Percentiles rank a stretch among this genome's conserved stretches.
These are phyloP conservation scores for Pleuronectes platessa DNA, from an alignment of 2,113 vertebrate genomes.

Conservation along the genomic window DNA sequence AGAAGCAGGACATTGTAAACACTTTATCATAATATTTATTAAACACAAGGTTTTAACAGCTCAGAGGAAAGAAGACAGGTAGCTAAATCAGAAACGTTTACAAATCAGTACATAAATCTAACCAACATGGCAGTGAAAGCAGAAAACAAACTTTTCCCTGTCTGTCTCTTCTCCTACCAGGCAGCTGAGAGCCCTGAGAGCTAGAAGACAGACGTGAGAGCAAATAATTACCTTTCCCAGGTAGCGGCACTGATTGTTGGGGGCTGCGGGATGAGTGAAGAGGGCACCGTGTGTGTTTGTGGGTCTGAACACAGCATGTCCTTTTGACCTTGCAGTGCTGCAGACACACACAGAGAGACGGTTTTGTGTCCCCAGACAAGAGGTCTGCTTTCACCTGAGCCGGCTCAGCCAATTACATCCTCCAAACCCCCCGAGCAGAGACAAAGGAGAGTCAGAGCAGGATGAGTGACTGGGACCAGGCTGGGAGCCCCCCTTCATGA, in stretches of 20 bases:
- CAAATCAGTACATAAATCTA: conserved; percentile 2
- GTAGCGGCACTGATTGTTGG: conserved; percentile 69
- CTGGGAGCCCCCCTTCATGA: conserved; percentile 40
- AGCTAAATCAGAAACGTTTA: neutral
- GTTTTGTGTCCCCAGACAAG: conserved; percentile 80
- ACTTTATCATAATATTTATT: neutral
- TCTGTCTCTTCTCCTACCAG: conserved; percentile 49
- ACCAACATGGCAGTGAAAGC: neutral
- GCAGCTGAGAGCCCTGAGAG: conserved; percentile 56
- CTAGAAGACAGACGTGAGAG: conserved; percentile 70
- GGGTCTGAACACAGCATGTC: conserved; percentile 57
- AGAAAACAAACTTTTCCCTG: conserved; percentile 9
- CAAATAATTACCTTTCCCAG: conserved; percentile 81
- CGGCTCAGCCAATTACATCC: conserved; percentile 66
- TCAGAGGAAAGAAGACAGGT: neutral
- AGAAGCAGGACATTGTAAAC: neutral
- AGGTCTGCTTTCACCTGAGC: conserved; percentile 80
- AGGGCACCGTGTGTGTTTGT: conserved; percentile 51
- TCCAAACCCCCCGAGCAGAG: conserved; percentile 34
- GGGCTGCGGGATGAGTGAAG: conserved; percentile 70
- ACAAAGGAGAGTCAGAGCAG: conserved; percentile 63
- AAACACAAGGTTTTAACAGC: neutral
- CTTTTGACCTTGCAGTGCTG: conserved; percentile 74
- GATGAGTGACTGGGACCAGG: conserved; percentile 68
- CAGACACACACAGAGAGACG: conserved; percentile 74